phyloP scores from a whole-genome alignment of 2,888 invertebrate species.

The Netelia fuscicornis region DNA sequence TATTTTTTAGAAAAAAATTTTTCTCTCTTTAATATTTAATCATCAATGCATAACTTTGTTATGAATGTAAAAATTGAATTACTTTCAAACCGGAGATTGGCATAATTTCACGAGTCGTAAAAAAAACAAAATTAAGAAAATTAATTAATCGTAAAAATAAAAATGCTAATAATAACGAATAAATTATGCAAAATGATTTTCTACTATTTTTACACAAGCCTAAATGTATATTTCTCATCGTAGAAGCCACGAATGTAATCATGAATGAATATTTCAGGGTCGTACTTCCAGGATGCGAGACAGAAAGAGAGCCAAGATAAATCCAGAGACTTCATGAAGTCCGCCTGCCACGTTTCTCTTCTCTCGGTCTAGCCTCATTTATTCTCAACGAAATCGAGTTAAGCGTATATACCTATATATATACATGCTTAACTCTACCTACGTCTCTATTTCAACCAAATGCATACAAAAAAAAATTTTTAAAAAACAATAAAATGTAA shows the following conservation, averaged over 20 bases:
- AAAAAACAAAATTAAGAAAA: too few relatives aligned
- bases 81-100: not conserved
- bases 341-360: slow-evolving; percentile 35
- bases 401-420: not conserved
- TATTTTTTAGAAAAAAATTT: too few relatives aligned
- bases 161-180: not conserved
- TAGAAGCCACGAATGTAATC: slow-evolving; percentile 42
- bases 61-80: too few relatives aligned
- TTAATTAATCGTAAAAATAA: too few relatives aligned
- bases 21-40: too few relatives aligned
- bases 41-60: too few relatives aligned
- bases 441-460: too few relatives aligned
- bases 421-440: not conserved
- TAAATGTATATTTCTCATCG: not conserved
- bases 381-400: slow-evolving; percentile 64
- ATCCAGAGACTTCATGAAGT: slow-evolving; percentile 51
- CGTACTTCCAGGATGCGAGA: slow-evolving; percentile 51
- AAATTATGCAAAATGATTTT: not conserved
- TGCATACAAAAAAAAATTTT: too few relatives aligned
- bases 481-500: too few relatives aligned
- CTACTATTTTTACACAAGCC: not conserved
- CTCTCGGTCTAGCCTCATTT: slow-evolving; percentile 60
- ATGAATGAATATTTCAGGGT: slow-evolving; percentile 66
- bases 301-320: slow-evolving; percentile 23
- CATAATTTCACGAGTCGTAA: not conserved